These are phyloP conservation scores for Nephrotoma appendiculata DNA, from an alignment of 2,888 invertebrate genomes.

Conservation along the genomic window DNA sequence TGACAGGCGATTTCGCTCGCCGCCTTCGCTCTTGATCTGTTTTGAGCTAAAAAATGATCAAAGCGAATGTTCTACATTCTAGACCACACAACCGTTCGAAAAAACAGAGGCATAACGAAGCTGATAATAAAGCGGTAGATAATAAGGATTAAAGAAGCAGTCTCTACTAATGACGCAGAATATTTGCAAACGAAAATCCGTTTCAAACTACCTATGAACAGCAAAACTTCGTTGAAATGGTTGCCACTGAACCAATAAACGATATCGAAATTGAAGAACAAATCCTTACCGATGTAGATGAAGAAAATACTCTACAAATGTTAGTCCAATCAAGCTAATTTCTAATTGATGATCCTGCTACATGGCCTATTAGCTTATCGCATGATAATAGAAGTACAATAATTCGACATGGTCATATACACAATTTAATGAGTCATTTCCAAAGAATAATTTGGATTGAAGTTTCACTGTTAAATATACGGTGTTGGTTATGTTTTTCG, in stretches of 20 bases:
- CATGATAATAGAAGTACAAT: too few relatives aligned
- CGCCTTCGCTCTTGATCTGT: too few relatives aligned
- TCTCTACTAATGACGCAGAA: too few relatives aligned
- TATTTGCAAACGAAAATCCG: neutral
- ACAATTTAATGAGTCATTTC: neutral
- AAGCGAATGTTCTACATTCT: too few relatives aligned
- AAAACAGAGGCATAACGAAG: too few relatives aligned
- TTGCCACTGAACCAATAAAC: neutral
- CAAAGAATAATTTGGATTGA: neutral
- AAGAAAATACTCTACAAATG: neutral
- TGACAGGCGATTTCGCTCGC: too few relatives aligned
- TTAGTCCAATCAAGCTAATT: neutral
- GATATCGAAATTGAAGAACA: neutral
- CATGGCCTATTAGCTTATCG: neutral
- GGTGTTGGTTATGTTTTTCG: too few relatives aligned
- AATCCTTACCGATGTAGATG: neutral
- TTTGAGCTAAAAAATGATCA: too few relatives aligned
- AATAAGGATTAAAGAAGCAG: too few relatives aligned
- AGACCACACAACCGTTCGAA: too few relatives aligned
- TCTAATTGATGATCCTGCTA: neutral
- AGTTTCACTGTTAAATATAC: neutral
- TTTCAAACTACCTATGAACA: neutral
- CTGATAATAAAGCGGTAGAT: too few relatives aligned
- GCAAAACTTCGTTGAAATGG: neutral
- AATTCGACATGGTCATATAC: too few relatives aligned